Base-by-base conservation (phyloP, 1,140 invertebrate species). In the Heliothis virescens region DNA sequence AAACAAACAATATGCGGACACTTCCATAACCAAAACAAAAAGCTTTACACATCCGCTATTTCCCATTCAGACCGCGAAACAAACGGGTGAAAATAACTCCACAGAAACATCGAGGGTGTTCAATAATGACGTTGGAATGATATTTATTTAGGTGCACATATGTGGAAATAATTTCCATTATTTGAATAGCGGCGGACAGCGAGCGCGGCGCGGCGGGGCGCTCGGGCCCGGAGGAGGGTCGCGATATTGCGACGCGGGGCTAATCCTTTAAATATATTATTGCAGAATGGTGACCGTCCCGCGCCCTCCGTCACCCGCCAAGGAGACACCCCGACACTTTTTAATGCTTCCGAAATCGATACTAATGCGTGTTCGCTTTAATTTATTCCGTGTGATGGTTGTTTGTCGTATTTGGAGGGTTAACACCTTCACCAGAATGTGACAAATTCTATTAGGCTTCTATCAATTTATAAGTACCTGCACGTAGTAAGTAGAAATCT, bases 231-330 rank as follows among this genome's bases (percentile, higher is more conserved):
- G 52, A 75, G 83, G 91, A 93, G 92, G 92, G 92, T 94, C 94
- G 91, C 93, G 93, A 94, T 95, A 95, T 95, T 95, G 92, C 93
- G 92, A 90, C 92, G 91, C 87, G 88, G 83, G 88, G 91, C 90
- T 95, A 95, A 95, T 95, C 93, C 92, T 94, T 94, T 94, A 94
- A 94, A 94, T 94, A 94, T 94, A 94, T 94, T 94, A 94, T 94
- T 92, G 92, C 87, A 88, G 86, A 86, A 92, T 88, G 89, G 88
- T 89, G 88, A 89, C 88, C 88, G 86, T 62, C 73, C 84, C 83
- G 79, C 84, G 82, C 85, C 90, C 88, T 89, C 83, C 85, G 82
- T 83, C 86, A 86, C 79, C 84, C 85, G 79, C 53, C 79, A 83
- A 87, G 88, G 89, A 91, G 88, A 78, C 87, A 84, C 75, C 78